phyloP scores from a whole-genome alignment of 2,113 vertebrate species.

The Sorex araneus region DNA sequence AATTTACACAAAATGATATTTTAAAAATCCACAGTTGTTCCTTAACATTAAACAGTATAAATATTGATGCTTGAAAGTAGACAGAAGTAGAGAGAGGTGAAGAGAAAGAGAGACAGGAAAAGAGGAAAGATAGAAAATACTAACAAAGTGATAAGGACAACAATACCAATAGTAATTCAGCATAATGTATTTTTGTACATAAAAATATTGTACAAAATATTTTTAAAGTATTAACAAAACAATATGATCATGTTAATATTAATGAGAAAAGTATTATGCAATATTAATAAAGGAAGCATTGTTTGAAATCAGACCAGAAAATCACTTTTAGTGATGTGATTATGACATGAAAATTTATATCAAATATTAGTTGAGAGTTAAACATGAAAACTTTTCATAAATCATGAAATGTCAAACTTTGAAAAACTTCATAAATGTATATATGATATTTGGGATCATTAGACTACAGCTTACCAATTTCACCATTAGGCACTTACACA shows the following conservation, averaged over 20 bases:
- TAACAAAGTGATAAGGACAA: too few relatives aligned
- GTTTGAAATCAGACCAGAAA: neutral
- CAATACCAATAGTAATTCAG: neutral
- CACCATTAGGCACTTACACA: neutral
- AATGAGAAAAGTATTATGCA: neutral
- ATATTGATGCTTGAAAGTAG: too few relatives aligned
- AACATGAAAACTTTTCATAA: neutral
- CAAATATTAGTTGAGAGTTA: neutral
- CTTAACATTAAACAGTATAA: too few relatives aligned
- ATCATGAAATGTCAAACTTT: neutral
- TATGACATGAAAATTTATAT: neutral
- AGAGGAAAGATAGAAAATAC: too few relatives aligned
- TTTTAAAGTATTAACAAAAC: neutral
- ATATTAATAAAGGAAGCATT: neutral
- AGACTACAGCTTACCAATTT: neutral
- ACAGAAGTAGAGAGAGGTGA: too few relatives aligned
- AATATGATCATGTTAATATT: neutral
- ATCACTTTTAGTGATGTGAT: neutral
- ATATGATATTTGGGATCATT: too few relatives aligned
- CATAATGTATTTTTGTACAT: too few relatives aligned
- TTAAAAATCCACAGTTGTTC: too few relatives aligned
- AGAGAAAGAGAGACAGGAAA: too few relatives aligned
- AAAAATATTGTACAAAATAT: neutral
- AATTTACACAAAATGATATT: too few relatives aligned
- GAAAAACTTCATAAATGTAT: too few relatives aligned